These are phyloP conservation scores for Malurus splendens DNA, from an alignment of 2,797 vertebrate genomes.

Conservation along the genomic window DNA sequence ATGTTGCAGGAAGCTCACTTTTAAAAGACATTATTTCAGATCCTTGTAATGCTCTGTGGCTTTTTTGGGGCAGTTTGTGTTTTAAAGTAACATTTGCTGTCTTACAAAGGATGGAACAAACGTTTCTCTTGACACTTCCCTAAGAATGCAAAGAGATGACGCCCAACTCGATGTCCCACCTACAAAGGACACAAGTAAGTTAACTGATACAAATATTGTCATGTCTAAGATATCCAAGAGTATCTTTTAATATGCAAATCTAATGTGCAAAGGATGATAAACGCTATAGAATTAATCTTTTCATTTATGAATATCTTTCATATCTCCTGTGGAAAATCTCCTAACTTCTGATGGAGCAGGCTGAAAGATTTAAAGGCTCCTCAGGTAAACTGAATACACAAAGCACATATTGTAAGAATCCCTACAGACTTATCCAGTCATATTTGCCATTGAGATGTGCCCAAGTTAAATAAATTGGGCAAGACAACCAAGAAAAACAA, in stretches of 20 bases:
- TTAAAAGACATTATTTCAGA: neutral
- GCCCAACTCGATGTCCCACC: neutral
- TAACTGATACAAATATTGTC: neutral
- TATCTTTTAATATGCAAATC: neutral
- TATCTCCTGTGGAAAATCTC: neutral
- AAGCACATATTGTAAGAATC: neutral
- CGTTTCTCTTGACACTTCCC: conserved; percentile 38
- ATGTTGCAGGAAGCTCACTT: neutral
- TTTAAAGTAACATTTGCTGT: conserved; percentile 9
- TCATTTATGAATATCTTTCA: neutral
- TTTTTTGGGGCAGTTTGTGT: neutral
- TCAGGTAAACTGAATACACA: neutral
- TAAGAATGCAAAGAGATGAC: conserved; percentile 65
- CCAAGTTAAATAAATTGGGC: neutral
- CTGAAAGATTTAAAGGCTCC: neutral
- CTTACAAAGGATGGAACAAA: conserved; percentile 50
- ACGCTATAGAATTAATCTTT: neutral
- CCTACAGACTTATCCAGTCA: neutral
- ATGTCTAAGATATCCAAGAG: neutral
- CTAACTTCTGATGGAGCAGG: neutral
- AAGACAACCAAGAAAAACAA: neutral
- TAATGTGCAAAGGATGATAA: neutral
- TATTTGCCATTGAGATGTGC: neutral
- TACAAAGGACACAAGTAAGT: conserved; percentile 67
- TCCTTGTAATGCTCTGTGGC: neutral